A percentile compares a stretch with the other conserved stretches of the same genome.
Evolutionary conservation across 2,113 vertebrate species (phyloP).

Genomic region (Phrynosoma blainvillii): DNA sequence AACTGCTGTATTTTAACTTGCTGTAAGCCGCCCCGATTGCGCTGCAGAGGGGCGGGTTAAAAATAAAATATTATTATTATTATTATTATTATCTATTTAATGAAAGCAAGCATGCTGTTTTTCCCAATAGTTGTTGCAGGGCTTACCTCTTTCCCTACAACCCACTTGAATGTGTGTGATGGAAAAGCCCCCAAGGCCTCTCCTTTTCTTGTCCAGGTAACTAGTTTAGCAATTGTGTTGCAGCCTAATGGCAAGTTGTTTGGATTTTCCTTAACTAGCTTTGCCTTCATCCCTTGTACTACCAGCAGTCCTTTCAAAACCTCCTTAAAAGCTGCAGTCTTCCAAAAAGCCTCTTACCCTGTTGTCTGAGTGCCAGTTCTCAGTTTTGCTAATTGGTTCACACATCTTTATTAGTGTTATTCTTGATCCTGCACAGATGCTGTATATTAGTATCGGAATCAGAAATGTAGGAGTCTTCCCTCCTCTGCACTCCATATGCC

Average conservation of each 20-base stretch:
- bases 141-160: neutral
- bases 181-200: no score
- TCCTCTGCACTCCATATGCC: constrained; percentile 73
- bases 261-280: neutral
- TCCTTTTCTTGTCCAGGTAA: no score
- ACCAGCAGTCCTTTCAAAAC: neutral
- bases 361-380: constrained; percentile 32
- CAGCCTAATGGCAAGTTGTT: neutral
- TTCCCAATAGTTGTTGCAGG: no score
- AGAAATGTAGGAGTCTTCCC: constrained; percentile 63
- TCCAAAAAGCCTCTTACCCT: neutral
- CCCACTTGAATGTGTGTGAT: neutral
- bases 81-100: no score
- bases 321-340: constrained; percentile 1
- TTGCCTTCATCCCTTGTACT: neutral
- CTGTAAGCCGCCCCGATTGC: no score
- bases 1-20: no score
- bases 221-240: neutral
- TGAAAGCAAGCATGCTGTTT: no score
- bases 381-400: constrained; percentile 28
- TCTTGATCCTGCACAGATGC: constrained; percentile 56
- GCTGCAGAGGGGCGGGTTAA: no score
- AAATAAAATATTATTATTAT: no score
- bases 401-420: constrained; percentile 1
- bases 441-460: constrained; percentile 52